phyloP scores from a whole-genome alignment of 1,140 invertebrate species.

The Zophobas morio region DNA sequence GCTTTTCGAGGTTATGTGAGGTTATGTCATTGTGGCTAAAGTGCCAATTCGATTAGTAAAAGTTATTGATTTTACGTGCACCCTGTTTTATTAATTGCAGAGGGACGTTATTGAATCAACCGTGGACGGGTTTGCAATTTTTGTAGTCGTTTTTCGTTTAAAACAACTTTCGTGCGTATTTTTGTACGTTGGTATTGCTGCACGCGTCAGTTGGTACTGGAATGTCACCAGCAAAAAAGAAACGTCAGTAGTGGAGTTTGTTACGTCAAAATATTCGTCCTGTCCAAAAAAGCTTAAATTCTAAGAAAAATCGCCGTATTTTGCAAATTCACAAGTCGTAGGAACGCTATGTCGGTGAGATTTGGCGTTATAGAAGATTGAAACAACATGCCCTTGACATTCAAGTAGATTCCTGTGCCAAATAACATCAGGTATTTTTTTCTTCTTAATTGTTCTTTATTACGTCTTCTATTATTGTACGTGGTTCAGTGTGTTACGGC shows the following conservation, averaged over 20 bases:
- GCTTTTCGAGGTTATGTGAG: not conserved
- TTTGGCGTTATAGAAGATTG: not conserved
- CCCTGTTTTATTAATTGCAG: too few relatives aligned
- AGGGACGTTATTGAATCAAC: too few relatives aligned
- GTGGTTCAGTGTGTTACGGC: not conserved
- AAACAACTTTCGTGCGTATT: not conserved
- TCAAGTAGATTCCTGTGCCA: constrained; percentile 24
- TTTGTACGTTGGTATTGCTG: not conserved
- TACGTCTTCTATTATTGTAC: not conserved
- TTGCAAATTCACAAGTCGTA: constrained; percentile 3
- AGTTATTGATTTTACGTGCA: too few relatives aligned
- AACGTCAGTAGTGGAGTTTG: not conserved
- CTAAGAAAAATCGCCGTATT: constrained; percentile 15
- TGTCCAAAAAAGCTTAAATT: constrained; percentile 2
- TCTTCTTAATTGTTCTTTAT: constrained; percentile 8
- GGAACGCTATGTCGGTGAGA: not conserved
- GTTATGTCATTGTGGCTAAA: constrained; percentile 10
- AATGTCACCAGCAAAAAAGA: not conserved
- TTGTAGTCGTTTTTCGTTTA: too few relatives aligned
- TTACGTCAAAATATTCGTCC: constrained; percentile 34
- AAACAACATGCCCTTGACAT: constrained; percentile 16
- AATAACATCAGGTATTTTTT: constrained; percentile 34
- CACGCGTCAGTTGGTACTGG: not conserved
- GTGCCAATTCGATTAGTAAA: not conserved
- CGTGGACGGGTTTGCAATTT: too few relatives aligned